Base-by-base conservation (phyloP, 2,797 vertebrate genomes). In the Sciurus carolinensis region DNA sequence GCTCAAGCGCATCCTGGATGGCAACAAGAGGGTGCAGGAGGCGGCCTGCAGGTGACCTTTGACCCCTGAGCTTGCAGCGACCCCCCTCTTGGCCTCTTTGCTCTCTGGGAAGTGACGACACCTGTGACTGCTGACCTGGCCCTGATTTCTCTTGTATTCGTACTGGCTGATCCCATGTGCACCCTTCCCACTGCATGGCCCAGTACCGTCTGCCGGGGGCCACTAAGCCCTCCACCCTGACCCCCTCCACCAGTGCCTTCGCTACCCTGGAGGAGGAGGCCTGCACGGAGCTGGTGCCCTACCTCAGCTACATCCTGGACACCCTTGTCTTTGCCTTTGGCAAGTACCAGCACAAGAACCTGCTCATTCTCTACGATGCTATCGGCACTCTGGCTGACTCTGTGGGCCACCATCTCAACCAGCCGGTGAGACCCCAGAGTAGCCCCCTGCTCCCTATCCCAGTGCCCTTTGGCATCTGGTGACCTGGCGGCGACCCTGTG, bases 271-370 rank as follows among this genome's bases (percentile, higher is more conserved):
- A 99, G 98, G 99, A 99, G 96, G 99, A 99, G 97, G 99, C 99
- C 0, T 99, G 99, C 98, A 99, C 99, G 0, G 99, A 99, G 98
- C 98, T 99, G 92, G 99, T 99, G 7, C 99, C 99, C 1, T 99
- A 99, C 97, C 99, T 99, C 96, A 99, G 99, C 98, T 99, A 99
- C 82, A 99, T 99, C 97, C 98, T 99, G 95, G 99, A 99, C 98
- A 99, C 99, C 0, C 98, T 99, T 47, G 99, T 99, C 64, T 99
- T 99, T 33, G 99, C 99, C 62, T 99, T 99, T 1, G 99, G 99
- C 52, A 99, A 99, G 93, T 99, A 99, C 98, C 99, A 99, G 98
- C 99, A 99, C 98, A 99, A 99, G 98, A 99, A 99, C 98, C 98
- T 99, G 52, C 99, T 99, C 22, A 99, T 99, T 96, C 99, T 99